Evolutionary conservation across 2,113 vertebrate genomes (phyloP).

Genomic region (Morone saxatilis): DNA sequence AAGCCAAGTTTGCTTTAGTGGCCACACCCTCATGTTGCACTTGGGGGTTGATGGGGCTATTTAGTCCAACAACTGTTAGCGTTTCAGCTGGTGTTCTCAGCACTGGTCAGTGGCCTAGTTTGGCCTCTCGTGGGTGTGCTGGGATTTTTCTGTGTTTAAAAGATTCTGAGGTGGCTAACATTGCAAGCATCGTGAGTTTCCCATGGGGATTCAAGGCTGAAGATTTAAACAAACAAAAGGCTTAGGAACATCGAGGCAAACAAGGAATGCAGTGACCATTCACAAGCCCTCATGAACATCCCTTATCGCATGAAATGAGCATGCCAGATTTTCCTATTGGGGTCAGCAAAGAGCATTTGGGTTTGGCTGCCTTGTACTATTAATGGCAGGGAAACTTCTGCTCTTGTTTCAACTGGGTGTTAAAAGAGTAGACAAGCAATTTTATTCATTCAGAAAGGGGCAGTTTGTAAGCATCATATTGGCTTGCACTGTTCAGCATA

Average conservation of each 20-base stretch:
- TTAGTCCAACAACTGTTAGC: slow-evolving; percentile 25
- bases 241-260: slow-evolving; percentile 37
- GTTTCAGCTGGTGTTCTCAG: slow-evolving; percentile 20
- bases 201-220: slow-evolving; percentile 11
- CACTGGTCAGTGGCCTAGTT: slow-evolving; percentile 13
- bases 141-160: slow-evolving; percentile 8
- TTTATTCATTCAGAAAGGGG: slow-evolving; percentile 31
- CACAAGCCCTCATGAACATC: slow-evolving; percentile 46
- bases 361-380: slow-evolving; percentile 31
- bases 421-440: slow-evolving; percentile 13
- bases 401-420: slow-evolving; percentile 31
- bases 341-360: slow-evolving; percentile 34
- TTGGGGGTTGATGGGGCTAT: slow-evolving; percentile 32
- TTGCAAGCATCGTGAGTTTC: slow-evolving; percentile 31
- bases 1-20: slow-evolving; percentile 17
- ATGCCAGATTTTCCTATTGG: slow-evolving; percentile 52
- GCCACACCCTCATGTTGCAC: slow-evolving; percentile 21
- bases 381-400: slow-evolving; percentile 37
- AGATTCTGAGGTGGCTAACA: slow-evolving; percentile 19
- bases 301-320: slow-evolving; percentile 45
- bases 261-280: slow-evolving; percentile 25
- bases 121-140: slow-evolving; percentile 18
- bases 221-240: slow-evolving; percentile 45
- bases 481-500: slow-evolving; percentile 14
- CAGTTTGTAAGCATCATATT: slow-evolving; percentile 26